phyloP scores from a whole-genome alignment of 1,140 invertebrate genomes.

The Hylaeus volcanicus region DNA sequence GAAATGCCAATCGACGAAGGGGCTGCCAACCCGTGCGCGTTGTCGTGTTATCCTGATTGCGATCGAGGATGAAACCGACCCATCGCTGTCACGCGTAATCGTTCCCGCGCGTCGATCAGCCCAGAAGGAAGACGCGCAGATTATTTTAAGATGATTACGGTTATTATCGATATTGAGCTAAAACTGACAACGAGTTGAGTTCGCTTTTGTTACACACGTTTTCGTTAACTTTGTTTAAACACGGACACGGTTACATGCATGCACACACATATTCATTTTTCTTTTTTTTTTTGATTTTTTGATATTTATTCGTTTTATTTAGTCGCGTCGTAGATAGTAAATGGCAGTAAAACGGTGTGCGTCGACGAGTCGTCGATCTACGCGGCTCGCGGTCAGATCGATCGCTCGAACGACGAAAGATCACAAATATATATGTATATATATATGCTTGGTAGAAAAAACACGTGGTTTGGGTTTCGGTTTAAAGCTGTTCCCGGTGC shows the following conservation, averaged over 20 bases:
- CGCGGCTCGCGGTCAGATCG: too few species aligned
- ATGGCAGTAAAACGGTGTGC: conserved; percentile 18
- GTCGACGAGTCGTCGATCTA: neutral
- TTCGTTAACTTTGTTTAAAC: neutral
- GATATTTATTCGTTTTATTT: neutral
- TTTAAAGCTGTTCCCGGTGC: conserved; percentile 12
- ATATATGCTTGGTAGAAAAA: conserved; percentile 29
- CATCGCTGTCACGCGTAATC: too few species aligned
- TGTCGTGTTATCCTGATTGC: too few species aligned
- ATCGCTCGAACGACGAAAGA: neutral
- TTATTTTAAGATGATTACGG: conserved; percentile 7
- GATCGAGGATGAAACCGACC: too few species aligned
- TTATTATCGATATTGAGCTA: conserved; percentile 16
- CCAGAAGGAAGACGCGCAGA: neutral
- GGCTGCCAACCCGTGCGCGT: neutral
- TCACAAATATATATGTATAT: neutral
- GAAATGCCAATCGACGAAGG: neutral
- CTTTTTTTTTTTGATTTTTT: neutral
- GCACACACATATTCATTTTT: conserved; percentile 2
- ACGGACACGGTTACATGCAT: neutral
- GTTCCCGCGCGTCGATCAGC: neutral
- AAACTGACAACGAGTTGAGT: conserved; percentile 24
- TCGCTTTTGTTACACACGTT: conserved; percentile 18
- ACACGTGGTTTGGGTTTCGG: neutral
- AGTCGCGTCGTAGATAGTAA: conserved; percentile 4